A percentile compares a stretch with the other conserved stretches of the same genome.
Conservation (phyloP, 2,113 vertebrate species). For the Leptocoma aspasia region DNA sequence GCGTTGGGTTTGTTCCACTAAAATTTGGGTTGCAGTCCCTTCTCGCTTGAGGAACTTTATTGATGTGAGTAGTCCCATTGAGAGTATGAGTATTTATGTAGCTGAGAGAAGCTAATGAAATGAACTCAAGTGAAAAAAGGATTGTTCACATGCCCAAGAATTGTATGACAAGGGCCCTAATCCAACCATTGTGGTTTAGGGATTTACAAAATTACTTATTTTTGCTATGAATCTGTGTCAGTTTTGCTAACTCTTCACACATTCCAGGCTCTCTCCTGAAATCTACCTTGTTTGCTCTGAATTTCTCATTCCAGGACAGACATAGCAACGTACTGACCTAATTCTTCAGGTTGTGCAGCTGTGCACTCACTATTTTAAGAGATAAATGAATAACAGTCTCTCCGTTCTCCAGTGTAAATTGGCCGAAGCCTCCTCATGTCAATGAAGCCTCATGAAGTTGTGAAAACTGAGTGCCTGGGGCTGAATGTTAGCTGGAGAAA, state of each 20-base stretch:
- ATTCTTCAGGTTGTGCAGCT: conserved; percentile 25
- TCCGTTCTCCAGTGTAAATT: neutral
- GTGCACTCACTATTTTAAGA: conserved; percentile 38
- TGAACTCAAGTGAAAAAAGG: conserved; percentile 56
- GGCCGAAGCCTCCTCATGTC: conserved; percentile 4
- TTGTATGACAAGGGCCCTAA: conserved; percentile 23
- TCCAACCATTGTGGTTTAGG: conserved; percentile 51
- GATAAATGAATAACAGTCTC: conserved; percentile 28
- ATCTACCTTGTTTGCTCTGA: conserved; percentile 40
- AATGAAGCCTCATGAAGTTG: neutral
- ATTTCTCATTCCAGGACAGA: conserved; percentile 38
- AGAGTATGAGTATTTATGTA: conserved; percentile 60
- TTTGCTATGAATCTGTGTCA: conserved; percentile 42
- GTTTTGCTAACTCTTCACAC: conserved; percentile 46
- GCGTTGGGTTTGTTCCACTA: conserved; percentile 33
- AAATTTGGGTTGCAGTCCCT: conserved; percentile 38
- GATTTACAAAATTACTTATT: conserved; percentile 51
- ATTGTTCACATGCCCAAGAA: conserved; percentile 55
- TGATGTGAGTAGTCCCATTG: conserved; percentile 44
- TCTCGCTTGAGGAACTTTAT: conserved; percentile 31
- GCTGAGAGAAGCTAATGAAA: conserved; percentile 55
- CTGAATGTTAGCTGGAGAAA: neutral
- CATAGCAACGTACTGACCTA: conserved; percentile 3
- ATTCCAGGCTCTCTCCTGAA: conserved; percentile 43
- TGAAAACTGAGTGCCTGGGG: neutral